Conservation (phyloP, 2,113 vertebrate genomes). For the rat (Rattus norvegicus) region DNA sequence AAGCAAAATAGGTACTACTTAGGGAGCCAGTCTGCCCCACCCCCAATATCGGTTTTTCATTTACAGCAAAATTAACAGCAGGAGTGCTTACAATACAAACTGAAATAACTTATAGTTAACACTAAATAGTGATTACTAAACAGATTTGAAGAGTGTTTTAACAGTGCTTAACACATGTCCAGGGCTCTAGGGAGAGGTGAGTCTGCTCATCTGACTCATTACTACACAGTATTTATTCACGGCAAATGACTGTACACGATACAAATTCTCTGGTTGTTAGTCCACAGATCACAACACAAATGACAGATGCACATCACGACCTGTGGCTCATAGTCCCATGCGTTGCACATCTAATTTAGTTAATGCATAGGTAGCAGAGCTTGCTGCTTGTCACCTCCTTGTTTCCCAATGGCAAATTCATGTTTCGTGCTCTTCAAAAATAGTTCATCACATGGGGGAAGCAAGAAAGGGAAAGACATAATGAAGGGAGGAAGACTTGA, state of each 20-base stretch:
- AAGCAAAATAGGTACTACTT: neutral
- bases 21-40: neutral
- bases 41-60: neutral
- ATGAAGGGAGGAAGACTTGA: neutral
- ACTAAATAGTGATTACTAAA: neutral
- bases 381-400: neutral
- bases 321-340: no score
- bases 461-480: neutral
- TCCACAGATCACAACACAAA: slow-evolving; percentile 2
- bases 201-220: neutral
- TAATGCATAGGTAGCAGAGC: neutral
- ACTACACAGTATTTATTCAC: neutral
- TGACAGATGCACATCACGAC: neutral
- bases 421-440: neutral
- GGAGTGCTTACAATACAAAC: neutral
- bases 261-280: neutral
- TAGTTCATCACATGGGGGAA: neutral
- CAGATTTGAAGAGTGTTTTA: neutral
- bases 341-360: neutral
- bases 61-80: neutral
- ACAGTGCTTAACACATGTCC: neutral
- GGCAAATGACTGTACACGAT: neutral
- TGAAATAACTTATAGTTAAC: neutral
- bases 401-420: neutral
- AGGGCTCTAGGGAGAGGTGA: neutral